Evolutionary conservation across 1,140 invertebrate genomes (phyloP).

Genomic region (Cotesia glomerata): DNA sequence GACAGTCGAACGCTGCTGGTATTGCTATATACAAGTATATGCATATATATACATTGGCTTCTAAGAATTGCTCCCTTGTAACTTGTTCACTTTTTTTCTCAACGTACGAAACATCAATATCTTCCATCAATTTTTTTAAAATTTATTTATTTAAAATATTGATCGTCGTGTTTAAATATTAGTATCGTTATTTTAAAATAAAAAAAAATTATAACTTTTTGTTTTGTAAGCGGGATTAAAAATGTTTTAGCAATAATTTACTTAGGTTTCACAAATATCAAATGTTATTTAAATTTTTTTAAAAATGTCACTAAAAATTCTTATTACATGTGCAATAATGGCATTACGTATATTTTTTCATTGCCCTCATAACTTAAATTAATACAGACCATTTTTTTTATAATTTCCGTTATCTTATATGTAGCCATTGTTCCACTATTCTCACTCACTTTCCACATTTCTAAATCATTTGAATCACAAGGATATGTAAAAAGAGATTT

Average conservation of each 20-base stretch:
- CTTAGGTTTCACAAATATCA: background rate
- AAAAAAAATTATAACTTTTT: too few species aligned
- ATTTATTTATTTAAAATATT: too few species aligned
- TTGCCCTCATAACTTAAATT: background rate
- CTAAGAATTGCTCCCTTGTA: too few species aligned
- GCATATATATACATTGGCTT: too few species aligned
- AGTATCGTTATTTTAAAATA: too few species aligned
- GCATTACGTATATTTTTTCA: constrained; percentile 16
- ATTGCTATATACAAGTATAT: too few species aligned
- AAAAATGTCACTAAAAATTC: background rate
- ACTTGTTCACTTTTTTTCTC: too few species aligned
- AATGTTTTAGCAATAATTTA: background rate
- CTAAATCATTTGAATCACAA: constrained; percentile 8
- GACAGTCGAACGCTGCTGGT: too few species aligned
- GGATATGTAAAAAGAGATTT: constrained; percentile 17
- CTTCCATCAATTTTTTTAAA: too few species aligned
- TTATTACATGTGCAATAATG: constrained; percentile 7
- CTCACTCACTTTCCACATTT: constrained; percentile 15
- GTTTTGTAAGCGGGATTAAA: too few species aligned
- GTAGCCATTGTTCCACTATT: background rate
- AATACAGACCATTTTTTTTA: constrained; percentile 11
- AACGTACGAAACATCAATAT: too few species aligned
- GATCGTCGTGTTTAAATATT: too few species aligned
- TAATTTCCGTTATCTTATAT: background rate
- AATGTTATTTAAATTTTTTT: background rate